These are phyloP conservation scores for Aldrovandia affinis DNA, from an alignment of 2,797 vertebrate genomes.

Conservation along the genomic window DNA sequence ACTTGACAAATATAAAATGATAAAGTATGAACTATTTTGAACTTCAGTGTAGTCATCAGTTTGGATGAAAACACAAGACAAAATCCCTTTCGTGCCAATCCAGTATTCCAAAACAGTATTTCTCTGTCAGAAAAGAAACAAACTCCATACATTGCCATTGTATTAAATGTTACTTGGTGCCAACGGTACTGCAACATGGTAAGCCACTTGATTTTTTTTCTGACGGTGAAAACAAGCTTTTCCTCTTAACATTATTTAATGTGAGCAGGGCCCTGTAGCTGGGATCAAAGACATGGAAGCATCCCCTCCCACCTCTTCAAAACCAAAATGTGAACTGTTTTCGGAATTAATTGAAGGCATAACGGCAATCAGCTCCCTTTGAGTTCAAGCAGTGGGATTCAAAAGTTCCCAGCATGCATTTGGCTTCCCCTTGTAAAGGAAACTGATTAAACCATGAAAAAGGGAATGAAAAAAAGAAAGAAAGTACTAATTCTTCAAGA, in stretches of 20 bases:
- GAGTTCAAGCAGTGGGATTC: conserved; percentile 2
- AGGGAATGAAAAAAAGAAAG: neutral
- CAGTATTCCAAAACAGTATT: no score
- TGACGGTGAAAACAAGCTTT: neutral
- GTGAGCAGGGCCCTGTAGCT: neutral
- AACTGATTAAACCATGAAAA: conserved; percentile 14
- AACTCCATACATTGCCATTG: neutral
- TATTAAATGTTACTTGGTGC: neutral
- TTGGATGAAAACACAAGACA: neutral
- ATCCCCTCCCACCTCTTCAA: neutral
- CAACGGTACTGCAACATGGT: neutral
- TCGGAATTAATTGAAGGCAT: conserved; percentile 17
- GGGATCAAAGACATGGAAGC: conserved; percentile 10
- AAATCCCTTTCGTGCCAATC: neutral
- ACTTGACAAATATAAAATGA: no score
- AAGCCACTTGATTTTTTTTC: neutral
- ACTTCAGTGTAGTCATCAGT: no score
- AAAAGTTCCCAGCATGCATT: neutral
- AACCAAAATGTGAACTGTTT: conserved; percentile 18
- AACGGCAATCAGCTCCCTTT: neutral
- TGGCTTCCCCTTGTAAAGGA: neutral
- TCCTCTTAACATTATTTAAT: neutral
- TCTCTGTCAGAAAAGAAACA: no score
- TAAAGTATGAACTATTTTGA: no score
- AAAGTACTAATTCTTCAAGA: neutral